Percentiles rank a stretch among this genome's conserved stretches.
Evolutionary conservation across 2,113 vertebrate genomes (phyloP).

Genomic region (Bufo bufo): DNA sequence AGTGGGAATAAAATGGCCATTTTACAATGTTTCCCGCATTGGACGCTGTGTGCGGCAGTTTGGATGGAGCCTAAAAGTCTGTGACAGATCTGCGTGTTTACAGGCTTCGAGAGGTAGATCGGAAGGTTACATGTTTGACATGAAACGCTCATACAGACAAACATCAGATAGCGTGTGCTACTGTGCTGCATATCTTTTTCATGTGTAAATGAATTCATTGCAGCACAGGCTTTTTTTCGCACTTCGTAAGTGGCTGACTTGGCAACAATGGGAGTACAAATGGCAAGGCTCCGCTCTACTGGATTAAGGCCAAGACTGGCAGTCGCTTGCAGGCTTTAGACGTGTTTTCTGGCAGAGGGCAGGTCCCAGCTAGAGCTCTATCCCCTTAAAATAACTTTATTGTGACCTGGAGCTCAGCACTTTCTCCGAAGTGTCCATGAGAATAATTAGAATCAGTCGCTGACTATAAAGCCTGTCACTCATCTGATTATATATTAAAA

Average conservation of each 20-base stretch:
- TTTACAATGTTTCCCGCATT: too few species aligned
- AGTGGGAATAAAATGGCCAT: too few species aligned
- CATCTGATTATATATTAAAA: not conserved
- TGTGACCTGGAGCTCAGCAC: conserved; percentile 33
- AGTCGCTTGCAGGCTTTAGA: conserved; percentile 22
- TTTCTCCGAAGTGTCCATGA: not conserved
- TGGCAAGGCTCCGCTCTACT: conserved; percentile 13
- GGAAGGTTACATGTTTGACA: not conserved
- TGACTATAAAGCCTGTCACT: not conserved
- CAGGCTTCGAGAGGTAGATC: not conserved
- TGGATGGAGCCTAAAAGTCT: too few species aligned
- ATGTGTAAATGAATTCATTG: not conserved
- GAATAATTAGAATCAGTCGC: not conserved
- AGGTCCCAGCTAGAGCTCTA: conserved; percentile 32
- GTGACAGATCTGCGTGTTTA: not conserved
- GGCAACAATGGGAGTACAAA: conserved; percentile 16
- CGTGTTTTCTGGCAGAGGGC: conserved; percentile 39
- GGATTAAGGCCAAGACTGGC: conserved; percentile 31
- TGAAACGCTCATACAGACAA: not conserved
- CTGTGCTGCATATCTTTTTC: not conserved
- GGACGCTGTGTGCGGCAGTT: too few species aligned
- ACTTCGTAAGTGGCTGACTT: conserved; percentile 13
- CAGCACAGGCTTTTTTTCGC: not conserved
- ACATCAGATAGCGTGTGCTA: not conserved
- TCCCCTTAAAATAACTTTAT: conserved; percentile 46